Evolutionary conservation across 2,888 invertebrate species (phyloP), one percentile per base, ranked within the genome.

Genomic region (Epicampocera succincta): DNA sequence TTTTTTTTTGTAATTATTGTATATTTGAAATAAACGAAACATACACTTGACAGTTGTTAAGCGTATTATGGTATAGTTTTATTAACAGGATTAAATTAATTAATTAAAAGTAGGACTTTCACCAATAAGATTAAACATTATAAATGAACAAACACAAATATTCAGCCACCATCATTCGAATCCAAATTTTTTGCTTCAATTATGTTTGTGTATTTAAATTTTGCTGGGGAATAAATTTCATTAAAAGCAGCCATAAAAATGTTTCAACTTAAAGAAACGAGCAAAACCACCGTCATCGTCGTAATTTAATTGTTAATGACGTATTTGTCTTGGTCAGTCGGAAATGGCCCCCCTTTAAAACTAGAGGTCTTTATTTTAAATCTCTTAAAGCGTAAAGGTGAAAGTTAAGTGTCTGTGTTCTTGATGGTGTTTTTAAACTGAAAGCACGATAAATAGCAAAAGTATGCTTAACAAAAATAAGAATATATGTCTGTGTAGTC

Each of bases 231-330:
- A 33, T 56, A 58, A 77, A 82, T 77, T 74, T 58, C 48, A 74
- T 82, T 82, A 74, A 58, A 48, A 21, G 77, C 73, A 82, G 54
- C 81, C 81, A 54, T 82, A 82, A 46, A 77, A 77, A 61, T 82
- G 74, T 54, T 17, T 5, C 12, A 46, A 65, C 54, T 44, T 8
- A 56, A 38, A 33, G 33, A 13, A 15, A 33, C 8, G 15, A n/a
- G 3, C 56, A 11, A 52, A 11, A 63, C 42, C 46, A 21, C 3
- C 13, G n/a, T 42, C 42, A 19, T 15, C 9, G n/a, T 42, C 38
- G 25, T 44, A 60, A 71, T 58, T 65, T 38, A 58, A 75, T 15
- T 71, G 75, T 42, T 38, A 80, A 76, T 80, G 72, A 72, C 44
- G 46, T 33, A 29, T 38, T 66, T 29, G 40, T 40, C n/a, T 13